phyloP scores from a whole-genome alignment of 2,113 vertebrate species.

The Myiozetetes cayanensis region DNA sequence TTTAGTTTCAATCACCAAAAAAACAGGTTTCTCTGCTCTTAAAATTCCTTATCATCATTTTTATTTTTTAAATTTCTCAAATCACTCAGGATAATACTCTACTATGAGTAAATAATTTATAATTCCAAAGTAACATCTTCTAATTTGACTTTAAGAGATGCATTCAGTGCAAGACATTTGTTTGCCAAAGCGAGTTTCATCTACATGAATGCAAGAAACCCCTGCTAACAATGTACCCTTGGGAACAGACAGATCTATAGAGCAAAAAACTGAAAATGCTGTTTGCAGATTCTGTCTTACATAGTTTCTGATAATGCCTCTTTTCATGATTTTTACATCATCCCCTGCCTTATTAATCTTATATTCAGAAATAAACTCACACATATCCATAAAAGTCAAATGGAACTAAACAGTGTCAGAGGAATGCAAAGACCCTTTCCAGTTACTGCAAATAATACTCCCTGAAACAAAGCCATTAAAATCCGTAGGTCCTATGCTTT shows the following conservation, averaged over 20 bases:
- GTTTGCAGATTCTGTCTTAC: background rate
- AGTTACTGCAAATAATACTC: background rate
- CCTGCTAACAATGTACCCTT: background rate
- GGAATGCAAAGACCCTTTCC: background rate
- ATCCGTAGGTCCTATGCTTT: background rate
- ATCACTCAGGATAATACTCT: background rate
- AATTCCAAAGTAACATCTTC: background rate
- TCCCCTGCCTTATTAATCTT: background rate
- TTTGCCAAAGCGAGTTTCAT: background rate
- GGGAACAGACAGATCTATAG: background rate
- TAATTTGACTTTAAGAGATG: background rate
- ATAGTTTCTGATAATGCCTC: background rate
- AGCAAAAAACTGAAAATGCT: background rate
- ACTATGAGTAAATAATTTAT: background rate
- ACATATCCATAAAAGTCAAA: background rate
- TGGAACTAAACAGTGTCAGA: background rate
- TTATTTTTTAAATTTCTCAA: background rate
- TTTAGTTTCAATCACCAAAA: background rate
- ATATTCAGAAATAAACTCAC: background rate
- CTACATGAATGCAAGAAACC: background rate
- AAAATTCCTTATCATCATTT: background rate
- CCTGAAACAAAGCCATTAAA: background rate
- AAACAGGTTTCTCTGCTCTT: background rate
- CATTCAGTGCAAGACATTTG: background rate
- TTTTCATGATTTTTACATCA: background rate